Evolutionary conservation across 2,797 vertebrate species (phyloP), one percentile per base, ranked within the genome.

Genomic region (Pangasius mekongensis): DNA sequence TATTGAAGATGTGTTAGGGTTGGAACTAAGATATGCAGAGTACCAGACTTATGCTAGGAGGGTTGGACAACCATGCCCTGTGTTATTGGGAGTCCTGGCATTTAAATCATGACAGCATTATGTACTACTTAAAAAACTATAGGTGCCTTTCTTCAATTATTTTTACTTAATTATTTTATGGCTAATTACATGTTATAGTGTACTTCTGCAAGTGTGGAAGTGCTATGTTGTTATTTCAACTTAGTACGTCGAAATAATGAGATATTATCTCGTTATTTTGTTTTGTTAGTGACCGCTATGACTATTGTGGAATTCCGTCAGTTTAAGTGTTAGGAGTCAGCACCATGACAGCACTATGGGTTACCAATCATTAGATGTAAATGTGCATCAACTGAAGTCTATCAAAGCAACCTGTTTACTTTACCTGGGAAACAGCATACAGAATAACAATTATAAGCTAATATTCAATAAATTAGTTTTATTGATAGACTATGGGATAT

Each of bases 11-110:
- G 18, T 64, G 36, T n/a, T 62, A 7, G 30, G 78, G 30, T 16
- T 60, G 33, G 30, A 62, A 60, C 20, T 43, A 47, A 43, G 80
- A 47, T 64, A 8, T 43, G 13, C 22, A 43, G 52, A 22, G 1
- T 10, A 20, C 24, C 52, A 20, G 36, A 43, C 11, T 13, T 39
- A 60, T 64, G 5, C 10, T n/a, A 14, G 24, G 16, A 66, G 71
- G 84, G 71, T 76, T 86, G 56, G 56, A 39, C 56, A 30, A 16
- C 13, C 74, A 66, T 86, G 74, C 43, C 43, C 14, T 78, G 43
- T 67, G n/a, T 67, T 33, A 27, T 80, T 66, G 11, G 8, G 1
- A 58, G 20, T 77, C 18, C 18, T 87, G 47, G 33, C 60, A 69
- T 88, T 78, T 62, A 58, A 71, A 27, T 5, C 7, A 10, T 5